phyloP scores from a whole-genome alignment of 2,797 vertebrate genomes.

The Sebastolobus alascanus region DNA sequence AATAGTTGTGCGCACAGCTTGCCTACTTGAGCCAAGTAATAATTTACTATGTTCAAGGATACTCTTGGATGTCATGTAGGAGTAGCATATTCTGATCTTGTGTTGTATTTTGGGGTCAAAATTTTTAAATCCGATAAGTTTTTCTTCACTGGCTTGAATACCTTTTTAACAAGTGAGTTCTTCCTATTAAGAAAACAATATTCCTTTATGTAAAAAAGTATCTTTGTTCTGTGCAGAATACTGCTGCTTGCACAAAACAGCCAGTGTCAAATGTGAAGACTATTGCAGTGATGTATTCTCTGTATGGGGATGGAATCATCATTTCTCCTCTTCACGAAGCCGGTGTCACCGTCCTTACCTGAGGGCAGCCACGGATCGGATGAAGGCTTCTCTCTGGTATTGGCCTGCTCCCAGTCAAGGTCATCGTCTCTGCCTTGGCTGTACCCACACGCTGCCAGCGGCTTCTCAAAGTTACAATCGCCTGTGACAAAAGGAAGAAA shows the following conservation, averaged over 20 bases:
- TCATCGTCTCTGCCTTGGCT: constrained; percentile 94
- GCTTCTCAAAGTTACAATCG: constrained; percentile 95
- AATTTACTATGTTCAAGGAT: constrained; percentile 8
- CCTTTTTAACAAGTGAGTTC: background rate
- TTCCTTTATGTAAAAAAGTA: background rate
- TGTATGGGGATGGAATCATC: constrained; percentile 11
- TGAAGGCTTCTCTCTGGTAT: constrained; percentile 87
- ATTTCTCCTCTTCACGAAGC: constrained; percentile 20
- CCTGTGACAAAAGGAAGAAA: constrained; percentile 85
- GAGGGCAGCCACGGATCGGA: constrained; percentile 94
- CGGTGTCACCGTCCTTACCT: constrained; percentile 81
- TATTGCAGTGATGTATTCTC: constrained; percentile 21
- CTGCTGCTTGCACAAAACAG: background rate
- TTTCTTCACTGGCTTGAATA: background rate
- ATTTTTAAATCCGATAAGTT: background rate
- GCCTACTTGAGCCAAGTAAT: background rate
- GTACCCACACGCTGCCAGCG: constrained; percentile 93
- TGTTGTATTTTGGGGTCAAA: background rate
- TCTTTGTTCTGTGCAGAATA: background rate
- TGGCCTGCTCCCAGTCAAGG: constrained; percentile 96
- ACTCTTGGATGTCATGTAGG: background rate
- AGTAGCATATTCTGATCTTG: background rate
- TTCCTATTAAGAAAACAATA: background rate
- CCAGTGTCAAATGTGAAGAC: constrained; percentile 23
- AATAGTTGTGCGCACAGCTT: background rate